Evolutionary conservation across 2,888 invertebrate species (phyloP).

Genomic region (Lasioglossum vierecki): DNA sequence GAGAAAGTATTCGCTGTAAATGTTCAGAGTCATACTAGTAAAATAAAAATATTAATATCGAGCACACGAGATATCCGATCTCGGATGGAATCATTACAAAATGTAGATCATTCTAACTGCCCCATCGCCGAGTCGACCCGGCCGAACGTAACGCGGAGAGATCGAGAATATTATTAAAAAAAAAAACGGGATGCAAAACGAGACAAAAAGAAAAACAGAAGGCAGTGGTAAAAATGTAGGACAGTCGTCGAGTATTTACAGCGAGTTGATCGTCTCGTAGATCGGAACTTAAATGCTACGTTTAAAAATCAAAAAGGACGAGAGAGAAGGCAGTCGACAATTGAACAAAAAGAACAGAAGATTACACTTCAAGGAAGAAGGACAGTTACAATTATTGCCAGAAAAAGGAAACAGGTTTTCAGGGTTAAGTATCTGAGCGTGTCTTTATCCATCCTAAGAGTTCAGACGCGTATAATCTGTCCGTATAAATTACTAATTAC

Average conservation of each 20-base stretch:
- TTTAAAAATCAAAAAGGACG: constrained; percentile 2
- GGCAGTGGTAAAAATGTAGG: constrained; percentile 18
- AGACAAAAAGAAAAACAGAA: not conserved
- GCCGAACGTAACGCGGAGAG: not conserved
- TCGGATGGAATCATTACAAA: not conserved
- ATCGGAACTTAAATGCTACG: constrained; percentile 25
- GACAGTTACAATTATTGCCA: constrained; percentile 8
- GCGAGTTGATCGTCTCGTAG: not conserved
- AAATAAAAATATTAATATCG: constrained; percentile 8
- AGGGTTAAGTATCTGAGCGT: constrained; percentile 14
- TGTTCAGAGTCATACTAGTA: not conserved
- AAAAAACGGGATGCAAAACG: not conserved
- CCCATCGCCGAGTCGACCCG: not conserved
- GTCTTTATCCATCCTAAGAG: constrained; percentile 2
- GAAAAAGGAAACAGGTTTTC: not conserved
- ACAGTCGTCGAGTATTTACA: constrained; percentile 26
- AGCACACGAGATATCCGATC: not conserved
- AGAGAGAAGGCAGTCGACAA: constrained; percentile 1
- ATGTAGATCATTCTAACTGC: not conserved
- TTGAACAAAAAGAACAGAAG: not conserved
- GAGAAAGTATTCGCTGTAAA: not conserved
- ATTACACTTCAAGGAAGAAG: not conserved
- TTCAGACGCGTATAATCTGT: not conserved
- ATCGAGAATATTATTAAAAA: not conserved
- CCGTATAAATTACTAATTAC: constrained; percentile 21